Percentiles rank a stretch among this genome's conserved stretches.
These are phyloP conservation scores for Dicyrtomina minuta DNA, from an alignment of 2,888 invertebrate genomes.

Conservation along the genomic window DNA sequence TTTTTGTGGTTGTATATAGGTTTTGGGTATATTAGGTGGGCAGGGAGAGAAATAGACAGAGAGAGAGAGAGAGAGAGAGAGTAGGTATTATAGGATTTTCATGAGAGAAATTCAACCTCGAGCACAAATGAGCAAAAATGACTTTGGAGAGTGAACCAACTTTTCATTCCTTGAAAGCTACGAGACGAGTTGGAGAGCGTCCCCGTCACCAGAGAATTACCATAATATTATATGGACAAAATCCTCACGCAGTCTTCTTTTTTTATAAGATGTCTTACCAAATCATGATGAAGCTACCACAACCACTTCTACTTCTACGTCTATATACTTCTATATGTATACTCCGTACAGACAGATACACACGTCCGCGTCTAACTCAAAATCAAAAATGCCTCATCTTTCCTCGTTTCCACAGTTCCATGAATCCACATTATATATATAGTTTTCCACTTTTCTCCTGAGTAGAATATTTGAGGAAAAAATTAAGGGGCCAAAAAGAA, in stretches of 20 bases:
- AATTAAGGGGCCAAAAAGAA: too few relatives aligned
- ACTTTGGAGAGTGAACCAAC: not conserved
- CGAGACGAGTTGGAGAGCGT: too few relatives aligned
- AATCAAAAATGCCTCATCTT: not conserved
- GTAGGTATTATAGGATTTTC: not conserved
- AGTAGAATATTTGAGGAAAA: not conserved
- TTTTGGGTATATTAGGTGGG: too few relatives aligned
- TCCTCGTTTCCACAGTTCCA: not conserved
- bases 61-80: not conserved
- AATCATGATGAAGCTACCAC: too few relatives aligned
- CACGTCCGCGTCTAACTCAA: too few relatives aligned
- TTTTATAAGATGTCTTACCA: too few relatives aligned
- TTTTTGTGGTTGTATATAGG: too few relatives aligned
- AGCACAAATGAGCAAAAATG: conserved; percentile 24
- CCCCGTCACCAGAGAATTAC: conserved; percentile 13
- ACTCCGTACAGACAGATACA: not conserved
- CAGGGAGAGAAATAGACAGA: too few relatives aligned
- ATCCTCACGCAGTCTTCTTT: not conserved
- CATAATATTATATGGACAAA: conserved; percentile 3
- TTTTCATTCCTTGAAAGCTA: conserved; percentile 5
- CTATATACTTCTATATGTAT: not conserved
- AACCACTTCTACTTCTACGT: not conserved
- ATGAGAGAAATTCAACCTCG: not conserved
- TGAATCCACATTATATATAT: not conserved
- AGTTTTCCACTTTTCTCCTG: not conserved